Evolutionary conservation across 2,113 vertebrate genomes (phyloP).

Genomic region (Alethe diademata): DNA sequence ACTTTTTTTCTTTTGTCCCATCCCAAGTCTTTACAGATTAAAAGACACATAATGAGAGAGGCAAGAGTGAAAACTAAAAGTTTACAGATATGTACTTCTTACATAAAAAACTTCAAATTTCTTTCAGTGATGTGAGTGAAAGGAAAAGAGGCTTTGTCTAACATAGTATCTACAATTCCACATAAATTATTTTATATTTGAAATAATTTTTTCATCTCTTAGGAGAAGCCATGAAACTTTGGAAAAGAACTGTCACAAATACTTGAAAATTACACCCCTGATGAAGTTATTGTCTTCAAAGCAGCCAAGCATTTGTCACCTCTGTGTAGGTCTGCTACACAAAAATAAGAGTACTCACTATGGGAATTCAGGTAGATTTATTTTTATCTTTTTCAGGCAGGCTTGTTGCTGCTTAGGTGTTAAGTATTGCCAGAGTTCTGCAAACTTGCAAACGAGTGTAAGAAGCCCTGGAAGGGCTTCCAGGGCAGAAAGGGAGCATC

Average conservation of each 20-base stretch:
- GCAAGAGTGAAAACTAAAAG: not conserved
- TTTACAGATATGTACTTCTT: not conserved
- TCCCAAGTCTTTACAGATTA: not conserved
- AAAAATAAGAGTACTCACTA: not conserved
- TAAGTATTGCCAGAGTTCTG: slow-evolving; percentile 31
- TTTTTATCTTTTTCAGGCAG: not conserved
- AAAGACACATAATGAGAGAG: not conserved
- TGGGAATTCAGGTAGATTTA: not conserved
- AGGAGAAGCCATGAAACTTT: not conserved
- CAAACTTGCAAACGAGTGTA: slow-evolving; percentile 58
- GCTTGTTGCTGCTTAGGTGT: not conserved
- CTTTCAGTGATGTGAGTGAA: not conserved
- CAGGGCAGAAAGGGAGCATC: not conserved
- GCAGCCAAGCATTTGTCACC: not conserved
- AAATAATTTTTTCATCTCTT: not conserved
- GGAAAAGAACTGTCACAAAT: not conserved
- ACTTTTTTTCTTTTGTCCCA: not conserved
- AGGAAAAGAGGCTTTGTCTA: not conserved
- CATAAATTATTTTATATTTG: not conserved
- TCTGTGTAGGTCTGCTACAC: not conserved
- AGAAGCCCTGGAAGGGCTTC: slow-evolving; percentile 62
- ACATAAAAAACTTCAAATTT: not conserved
- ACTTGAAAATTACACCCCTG: not conserved
- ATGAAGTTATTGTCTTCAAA: not conserved
- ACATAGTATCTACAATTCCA: not conserved